Evolutionary conservation across 2,113 vertebrate species (phyloP).

Genomic region (Bos taurus): DNA sequence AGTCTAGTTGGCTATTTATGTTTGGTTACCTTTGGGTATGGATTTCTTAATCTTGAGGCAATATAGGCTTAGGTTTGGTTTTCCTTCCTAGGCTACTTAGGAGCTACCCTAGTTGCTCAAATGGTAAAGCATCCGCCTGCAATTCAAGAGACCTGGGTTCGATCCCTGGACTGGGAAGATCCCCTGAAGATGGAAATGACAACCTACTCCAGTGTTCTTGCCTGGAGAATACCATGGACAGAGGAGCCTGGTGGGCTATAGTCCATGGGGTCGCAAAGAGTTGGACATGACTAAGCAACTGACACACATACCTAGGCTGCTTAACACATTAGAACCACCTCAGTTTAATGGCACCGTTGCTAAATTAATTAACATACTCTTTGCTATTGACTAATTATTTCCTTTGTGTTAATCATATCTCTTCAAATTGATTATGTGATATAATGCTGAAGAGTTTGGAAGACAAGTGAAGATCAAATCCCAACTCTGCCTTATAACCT

Average conservation of each 20-base stretch:
- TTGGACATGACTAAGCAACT: not conserved
- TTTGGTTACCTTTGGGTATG: not conserved
- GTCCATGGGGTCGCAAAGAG: not conserved
- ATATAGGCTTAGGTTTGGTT: not conserved
- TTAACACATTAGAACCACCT: not conserved
- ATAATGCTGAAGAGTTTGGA: not conserved
- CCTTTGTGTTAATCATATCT: not conserved
- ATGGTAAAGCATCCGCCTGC: not conserved
- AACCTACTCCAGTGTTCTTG: not conserved
- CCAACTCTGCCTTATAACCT: not conserved
- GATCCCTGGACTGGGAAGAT: not conserved
- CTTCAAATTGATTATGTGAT: not conserved
- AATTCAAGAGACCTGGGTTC: not conserved
- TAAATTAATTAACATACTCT: not conserved
- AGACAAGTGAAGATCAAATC: not conserved
- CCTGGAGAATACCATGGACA: not conserved
- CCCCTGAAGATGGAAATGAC: not conserved
- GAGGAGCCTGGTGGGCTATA: not conserved
- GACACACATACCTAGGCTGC: not conserved
- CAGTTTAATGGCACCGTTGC: not conserved
- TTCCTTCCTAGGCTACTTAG: not conserved
- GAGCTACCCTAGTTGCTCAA: not conserved
- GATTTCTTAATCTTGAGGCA: not conserved
- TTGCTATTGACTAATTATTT: not conserved
- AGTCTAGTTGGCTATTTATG: not conserved